Base-by-base conservation (phyloP, 2,888 invertebrate species). In the Thelaira solivaga region DNA sequence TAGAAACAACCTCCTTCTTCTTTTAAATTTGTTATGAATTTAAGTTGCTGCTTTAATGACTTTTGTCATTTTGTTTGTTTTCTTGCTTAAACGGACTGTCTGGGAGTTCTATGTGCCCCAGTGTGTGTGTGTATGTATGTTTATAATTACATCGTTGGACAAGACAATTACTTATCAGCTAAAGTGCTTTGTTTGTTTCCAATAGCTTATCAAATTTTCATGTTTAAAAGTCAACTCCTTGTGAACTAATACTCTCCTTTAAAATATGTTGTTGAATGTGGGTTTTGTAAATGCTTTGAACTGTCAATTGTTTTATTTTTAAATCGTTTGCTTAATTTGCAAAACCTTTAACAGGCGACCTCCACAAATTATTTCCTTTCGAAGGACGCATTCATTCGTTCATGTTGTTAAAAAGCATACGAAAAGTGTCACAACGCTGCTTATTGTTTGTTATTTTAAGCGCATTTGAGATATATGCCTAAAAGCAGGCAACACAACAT, bases 1-100 rank as follows among this genome's bases (percentile, higher is more conserved):
- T n/a, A n/a, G n/a, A n/a, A n/a, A n/a, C n/a, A n/a, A n/a, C n/a
- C n/a, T n/a, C n/a, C n/a, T n/a, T n/a, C n/a, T n/a, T n/a, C n/a
- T 4, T 39, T 39, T 69, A 26, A 34, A 64, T 29, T 45, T 29
- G 16, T 51, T 61, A 31, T 51, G 24, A 31, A 69, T 31, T 51
- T 69, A 6, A 31, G 69, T 69, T 61, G 59, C 69, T 51, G 39
- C 16, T 31, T 69, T 61, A 16, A 49, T 69, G 13, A 2, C 16
- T 22, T 22, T 18, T 24, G 5, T 49, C 13, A 39, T 16, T 34
- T 18, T 31, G 2, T 47, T n/a, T 4, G 51, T 26, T 53, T 53
- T 34, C 53, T 49, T 29, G 49, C 11, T 51, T 39, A 29, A 39
- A n/a, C n/a, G n/a, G n/a, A n/a, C n/a, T n/a, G n/a, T n/a, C n/a